Evolutionary conservation across 2,888 invertebrate genomes (phyloP).

Genomic region (Scaptomyza caliginosa): DNA sequence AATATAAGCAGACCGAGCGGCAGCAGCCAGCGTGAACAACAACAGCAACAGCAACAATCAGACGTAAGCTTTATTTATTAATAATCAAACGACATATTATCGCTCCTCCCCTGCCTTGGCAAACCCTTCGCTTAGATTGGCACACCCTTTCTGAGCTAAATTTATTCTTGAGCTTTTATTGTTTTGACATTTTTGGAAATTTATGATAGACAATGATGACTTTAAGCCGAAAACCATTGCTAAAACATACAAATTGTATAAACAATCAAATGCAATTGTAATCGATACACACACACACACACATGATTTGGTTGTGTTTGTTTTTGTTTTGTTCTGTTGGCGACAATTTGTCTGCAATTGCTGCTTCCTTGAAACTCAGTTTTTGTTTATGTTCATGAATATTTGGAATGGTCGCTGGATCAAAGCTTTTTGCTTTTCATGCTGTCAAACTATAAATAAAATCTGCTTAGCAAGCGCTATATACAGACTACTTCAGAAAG

Average conservation of each 20-base stretch:
- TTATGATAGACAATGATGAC: constrained; percentile 58
- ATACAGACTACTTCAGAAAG: too few relatives aligned
- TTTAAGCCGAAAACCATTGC: constrained; percentile 38
- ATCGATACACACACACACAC: constrained; percentile 45
- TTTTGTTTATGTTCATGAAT: constrained; percentile 40
- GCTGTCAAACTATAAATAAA: constrained; percentile 31
- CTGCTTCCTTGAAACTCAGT: not conserved
- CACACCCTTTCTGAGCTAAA: constrained; percentile 27
- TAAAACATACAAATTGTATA: too few relatives aligned
- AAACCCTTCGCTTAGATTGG: not conserved
- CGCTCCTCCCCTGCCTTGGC: too few relatives aligned
- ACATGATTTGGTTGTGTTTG: constrained; percentile 9
- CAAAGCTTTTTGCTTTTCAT: constrained; percentile 10
- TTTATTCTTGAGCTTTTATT: constrained; percentile 52
- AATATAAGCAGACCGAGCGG: constrained; percentile 71
- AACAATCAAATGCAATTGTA: constrained; percentile 68
- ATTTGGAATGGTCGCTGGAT: constrained; percentile 20
- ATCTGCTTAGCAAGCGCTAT: not conserved
- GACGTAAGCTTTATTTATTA: constrained; percentile 70
- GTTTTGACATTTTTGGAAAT: constrained; percentile 62
- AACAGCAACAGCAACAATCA: constrained; percentile 26
- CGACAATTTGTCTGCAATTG: constrained; percentile 69
- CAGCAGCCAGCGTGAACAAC: constrained; percentile 43
- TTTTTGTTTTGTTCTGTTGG: constrained; percentile 37
- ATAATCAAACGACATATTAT: constrained; percentile 70